phyloP scores from a whole-genome alignment of 2,888 invertebrate species.

The Corbicula japonica region DNA sequence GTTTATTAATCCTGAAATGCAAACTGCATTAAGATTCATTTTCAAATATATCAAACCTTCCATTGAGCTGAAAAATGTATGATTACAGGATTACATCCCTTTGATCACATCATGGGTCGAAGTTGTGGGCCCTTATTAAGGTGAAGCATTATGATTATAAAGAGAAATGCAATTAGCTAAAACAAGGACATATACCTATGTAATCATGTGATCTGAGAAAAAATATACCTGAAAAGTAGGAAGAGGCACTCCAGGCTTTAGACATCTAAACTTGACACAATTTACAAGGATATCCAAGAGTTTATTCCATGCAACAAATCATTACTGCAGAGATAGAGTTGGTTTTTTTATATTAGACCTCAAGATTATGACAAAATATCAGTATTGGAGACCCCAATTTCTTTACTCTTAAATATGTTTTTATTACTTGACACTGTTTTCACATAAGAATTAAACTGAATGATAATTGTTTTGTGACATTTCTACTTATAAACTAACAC shows the following conservation, averaged over 20 bases:
- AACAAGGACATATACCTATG: constrained; percentile 65
- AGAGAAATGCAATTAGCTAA: constrained; percentile 65
- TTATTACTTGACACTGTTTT: too few species aligned
- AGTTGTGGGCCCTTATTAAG: constrained; percentile 53
- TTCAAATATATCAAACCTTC: constrained; percentile 29
- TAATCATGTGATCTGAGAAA: constrained; percentile 61
- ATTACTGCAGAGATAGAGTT: too few species aligned
- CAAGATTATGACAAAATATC: too few species aligned
- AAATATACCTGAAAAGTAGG: constrained; percentile 67
- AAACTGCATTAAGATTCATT: constrained; percentile 38
- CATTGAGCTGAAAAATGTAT: constrained; percentile 57
- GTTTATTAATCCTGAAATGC: constrained; percentile 48
- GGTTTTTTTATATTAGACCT: too few species aligned
- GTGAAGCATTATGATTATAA: constrained; percentile 65
- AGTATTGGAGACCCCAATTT: too few species aligned
- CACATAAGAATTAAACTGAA: too few species aligned
- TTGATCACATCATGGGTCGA: constrained; percentile 56
- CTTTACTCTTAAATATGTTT: too few species aligned
- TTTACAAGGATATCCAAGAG: too few species aligned
- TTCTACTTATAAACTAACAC: too few species aligned
- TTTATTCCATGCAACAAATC: too few species aligned
- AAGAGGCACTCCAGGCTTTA: constrained; percentile 47
- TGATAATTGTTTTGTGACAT: too few species aligned
- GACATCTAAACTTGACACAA: background rate
- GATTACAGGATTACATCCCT: constrained; percentile 58